Percentiles rank a stretch among this genome's conserved stretches.
Evolutionary conservation across 1,140 invertebrate genomes (phyloP).

Genomic region (Drosophila kikkawai): DNA sequence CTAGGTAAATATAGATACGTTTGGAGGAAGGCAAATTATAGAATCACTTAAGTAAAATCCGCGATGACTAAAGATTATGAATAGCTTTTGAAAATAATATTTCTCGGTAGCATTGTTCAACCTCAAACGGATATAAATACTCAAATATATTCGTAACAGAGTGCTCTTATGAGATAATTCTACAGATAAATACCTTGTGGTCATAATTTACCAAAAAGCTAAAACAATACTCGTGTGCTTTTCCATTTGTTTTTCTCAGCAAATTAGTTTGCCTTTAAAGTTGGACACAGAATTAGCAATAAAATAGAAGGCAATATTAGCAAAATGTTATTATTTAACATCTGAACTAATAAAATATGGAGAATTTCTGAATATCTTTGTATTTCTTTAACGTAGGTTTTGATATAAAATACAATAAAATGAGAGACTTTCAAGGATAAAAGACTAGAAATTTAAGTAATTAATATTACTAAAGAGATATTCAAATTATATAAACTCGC

Average conservation of each 20-base stretch:
- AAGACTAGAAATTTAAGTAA: too few species aligned
- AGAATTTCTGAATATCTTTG: not conserved
- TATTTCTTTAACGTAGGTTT: not conserved
- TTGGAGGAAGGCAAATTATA: conserved; percentile 49
- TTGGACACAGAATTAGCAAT: not conserved
- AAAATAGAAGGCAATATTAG: not conserved
- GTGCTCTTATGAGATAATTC: conserved; percentile 4
- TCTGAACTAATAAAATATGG: not conserved
- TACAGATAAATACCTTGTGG: conserved; percentile 12
- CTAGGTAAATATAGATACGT: conserved; percentile 29
- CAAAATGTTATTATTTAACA: conserved; percentile 3
- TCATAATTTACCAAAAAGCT: conserved; percentile 1
- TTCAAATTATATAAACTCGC: too few species aligned
- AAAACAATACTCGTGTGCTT: not conserved
- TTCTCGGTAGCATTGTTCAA: conserved; percentile 25
- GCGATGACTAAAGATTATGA: conserved; percentile 56
- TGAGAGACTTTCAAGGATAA: not conserved
- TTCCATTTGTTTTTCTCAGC: not conserved
- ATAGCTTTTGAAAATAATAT: conserved; percentile 51
- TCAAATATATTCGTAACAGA: not conserved
- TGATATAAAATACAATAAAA: not conserved
- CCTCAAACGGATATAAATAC: conserved; percentile 10
- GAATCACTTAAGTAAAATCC: conserved; percentile 59
- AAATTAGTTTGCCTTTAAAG: not conserved
- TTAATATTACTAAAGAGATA: too few species aligned